These are phyloP conservation scores for Octodon degus DNA, from an alignment of 2,113 vertebrate genomes.

Conservation along the genomic window DNA sequence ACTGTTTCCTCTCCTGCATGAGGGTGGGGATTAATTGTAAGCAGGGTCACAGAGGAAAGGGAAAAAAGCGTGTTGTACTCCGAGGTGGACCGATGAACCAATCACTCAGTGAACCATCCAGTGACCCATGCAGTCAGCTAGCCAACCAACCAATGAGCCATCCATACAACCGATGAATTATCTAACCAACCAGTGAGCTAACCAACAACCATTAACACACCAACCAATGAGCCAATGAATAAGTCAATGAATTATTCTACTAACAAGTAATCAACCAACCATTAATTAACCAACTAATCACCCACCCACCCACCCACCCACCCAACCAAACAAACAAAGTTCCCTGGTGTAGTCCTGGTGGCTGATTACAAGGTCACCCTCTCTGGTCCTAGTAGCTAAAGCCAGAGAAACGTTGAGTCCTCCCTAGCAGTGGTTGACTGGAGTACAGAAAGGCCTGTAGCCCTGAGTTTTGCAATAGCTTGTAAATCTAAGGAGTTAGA, in stretches of 20 bases:
- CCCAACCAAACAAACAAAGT: neutral
- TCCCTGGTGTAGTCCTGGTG: neutral
- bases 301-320: neutral
- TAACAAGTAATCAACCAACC: neutral
- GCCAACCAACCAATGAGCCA: neutral
- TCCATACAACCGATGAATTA: neutral
- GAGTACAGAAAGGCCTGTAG: too few relatives aligned
- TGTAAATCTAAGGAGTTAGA: neutral
- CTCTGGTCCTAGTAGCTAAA: neutral
- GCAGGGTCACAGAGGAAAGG: neutral
- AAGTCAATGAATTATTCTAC: neutral
- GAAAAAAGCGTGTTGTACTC: neutral
- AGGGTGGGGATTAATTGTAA: neutral
- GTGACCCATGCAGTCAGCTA: neutral
- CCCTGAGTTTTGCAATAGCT: accelerated
- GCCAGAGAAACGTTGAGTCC: neutral
- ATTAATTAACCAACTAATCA: neutral
- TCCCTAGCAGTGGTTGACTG: neutral
- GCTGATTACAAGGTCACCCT: neutral
- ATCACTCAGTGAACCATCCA: neutral
- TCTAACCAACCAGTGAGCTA: neutral
- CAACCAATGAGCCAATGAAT: neutral
- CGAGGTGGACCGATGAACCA: neutral
- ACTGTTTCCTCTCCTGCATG: neutral
- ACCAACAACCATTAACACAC: neutral